Conservation (phyloP, 2,113 vertebrate genomes). For the Circaetus gallicus region DNA sequence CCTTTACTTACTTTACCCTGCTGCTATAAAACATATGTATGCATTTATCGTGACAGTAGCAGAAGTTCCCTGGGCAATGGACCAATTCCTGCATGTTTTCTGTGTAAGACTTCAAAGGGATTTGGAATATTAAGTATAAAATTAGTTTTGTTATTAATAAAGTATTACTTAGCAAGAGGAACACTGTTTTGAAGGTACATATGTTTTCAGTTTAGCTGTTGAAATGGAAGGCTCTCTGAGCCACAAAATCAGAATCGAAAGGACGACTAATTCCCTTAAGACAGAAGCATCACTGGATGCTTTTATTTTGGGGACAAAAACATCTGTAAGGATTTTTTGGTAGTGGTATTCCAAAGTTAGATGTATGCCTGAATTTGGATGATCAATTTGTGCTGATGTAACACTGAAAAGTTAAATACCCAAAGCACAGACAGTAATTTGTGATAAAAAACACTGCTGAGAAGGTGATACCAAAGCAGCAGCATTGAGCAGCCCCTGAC, state of each 20-base stretch:
- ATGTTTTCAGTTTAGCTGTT: background rate
- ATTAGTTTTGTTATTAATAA: background rate
- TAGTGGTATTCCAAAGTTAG: background rate
- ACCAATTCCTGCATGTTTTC: background rate
- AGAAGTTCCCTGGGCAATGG: background rate
- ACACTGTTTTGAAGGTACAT: background rate
- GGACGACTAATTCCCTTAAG: background rate
- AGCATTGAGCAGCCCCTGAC: background rate
- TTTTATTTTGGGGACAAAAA: background rate
- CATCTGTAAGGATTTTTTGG: background rate
- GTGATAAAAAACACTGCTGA: background rate
- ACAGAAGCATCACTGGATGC: background rate
- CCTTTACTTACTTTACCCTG: background rate
- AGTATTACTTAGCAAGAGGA: background rate
- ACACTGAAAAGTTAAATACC: background rate
- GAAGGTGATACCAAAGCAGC: accelerated
- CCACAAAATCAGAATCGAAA: background rate
- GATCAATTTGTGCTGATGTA: background rate
- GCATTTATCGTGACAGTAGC: background rate
- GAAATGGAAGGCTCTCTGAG: background rate
- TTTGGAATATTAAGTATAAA: background rate
- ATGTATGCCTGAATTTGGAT: background rate
- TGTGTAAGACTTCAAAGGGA: background rate
- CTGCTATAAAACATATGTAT: background rate
- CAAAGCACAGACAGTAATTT: background rate